Conservation (phyloP, 2,888 invertebrate species). For the Steinernema scapterisci region DNA sequence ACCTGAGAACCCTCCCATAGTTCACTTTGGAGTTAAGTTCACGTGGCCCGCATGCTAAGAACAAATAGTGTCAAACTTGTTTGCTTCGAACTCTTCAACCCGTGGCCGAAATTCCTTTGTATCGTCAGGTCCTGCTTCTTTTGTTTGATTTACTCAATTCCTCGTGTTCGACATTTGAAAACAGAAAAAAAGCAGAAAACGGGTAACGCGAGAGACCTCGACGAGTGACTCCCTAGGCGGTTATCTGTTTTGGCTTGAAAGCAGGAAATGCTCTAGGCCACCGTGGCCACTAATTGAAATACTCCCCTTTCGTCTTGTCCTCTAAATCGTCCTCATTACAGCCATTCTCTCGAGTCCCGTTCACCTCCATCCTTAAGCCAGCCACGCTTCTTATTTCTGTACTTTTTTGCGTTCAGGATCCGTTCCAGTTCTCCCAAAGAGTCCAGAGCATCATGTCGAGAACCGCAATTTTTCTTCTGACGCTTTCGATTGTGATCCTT, state of each 20-base stretch:
- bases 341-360: not conserved
- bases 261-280: too few relatives aligned
- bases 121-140: too few relatives aligned
- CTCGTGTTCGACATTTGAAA: not conserved
- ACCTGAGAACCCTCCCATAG: too few relatives aligned
- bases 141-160: not conserved
- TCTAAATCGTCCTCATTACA: slow-evolving; percentile 6
- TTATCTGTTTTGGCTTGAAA: too few relatives aligned
- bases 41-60: too few relatives aligned
- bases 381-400: not conserved
- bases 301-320: not conserved
- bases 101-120: too few relatives aligned
- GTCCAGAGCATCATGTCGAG: not conserved
- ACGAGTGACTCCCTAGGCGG: not conserved
- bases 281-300: not conserved
- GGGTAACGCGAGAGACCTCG: not conserved
- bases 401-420: not conserved
- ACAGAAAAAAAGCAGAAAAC: not conserved
- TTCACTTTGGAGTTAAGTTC: too few relatives aligned
- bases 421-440: not conserved
- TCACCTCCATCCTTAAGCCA: not conserved
- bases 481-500: not conserved
- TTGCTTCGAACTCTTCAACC: too few relatives aligned
- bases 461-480: not conserved
- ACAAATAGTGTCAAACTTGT: too few relatives aligned